These are phyloP conservation scores for Porites cylindrica DNA, from an alignment of 92 coral and sea anemone species.

Conservation along the genomic window DNA sequence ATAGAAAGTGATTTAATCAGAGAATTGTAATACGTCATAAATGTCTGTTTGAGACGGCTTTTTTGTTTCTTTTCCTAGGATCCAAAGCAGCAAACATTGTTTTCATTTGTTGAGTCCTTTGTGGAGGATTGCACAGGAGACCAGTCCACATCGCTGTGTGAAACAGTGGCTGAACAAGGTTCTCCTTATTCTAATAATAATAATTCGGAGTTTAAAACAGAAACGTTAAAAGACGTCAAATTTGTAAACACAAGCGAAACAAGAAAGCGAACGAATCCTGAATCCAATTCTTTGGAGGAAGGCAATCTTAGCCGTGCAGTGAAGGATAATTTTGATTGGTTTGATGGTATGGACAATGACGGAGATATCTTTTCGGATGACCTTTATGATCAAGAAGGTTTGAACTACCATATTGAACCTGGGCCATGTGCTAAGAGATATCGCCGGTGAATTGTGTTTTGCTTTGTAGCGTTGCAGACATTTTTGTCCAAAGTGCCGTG, in stretches of 20 bases:
- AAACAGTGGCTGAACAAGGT: background rate
- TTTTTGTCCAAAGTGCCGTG: background rate
- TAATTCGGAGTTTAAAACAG: background rate
- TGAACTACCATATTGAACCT: background rate
- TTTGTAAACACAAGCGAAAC: slow-evolving; percentile 12
- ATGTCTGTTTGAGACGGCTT: background rate
- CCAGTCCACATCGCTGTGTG: slow-evolving; percentile 1
- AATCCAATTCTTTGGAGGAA: slow-evolving; percentile 4
- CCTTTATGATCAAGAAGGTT: background rate
- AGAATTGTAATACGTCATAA: background rate
- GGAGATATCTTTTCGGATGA: slow-evolving; percentile 3
- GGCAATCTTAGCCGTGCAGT: background rate
- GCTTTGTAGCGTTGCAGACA: background rate
- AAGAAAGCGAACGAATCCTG: slow-evolving; percentile 28
- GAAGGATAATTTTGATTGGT: slow-evolving; percentile 33
- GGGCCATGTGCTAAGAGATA: slow-evolving; percentile 43
- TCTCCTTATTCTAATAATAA: background rate
- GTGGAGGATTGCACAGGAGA: slow-evolving; percentile 70
- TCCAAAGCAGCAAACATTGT: slow-evolving; percentile 91
- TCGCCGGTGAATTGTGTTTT: slow-evolving; percentile 5
- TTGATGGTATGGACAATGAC: slow-evolving; percentile 2
- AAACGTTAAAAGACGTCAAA: background rate
- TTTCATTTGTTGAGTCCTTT: slow-evolving; percentile 88
- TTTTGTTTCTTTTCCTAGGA: slow-evolving; percentile 66
- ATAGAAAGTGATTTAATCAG: background rate